Base-by-base conservation (phyloP, 2,888 invertebrate genomes). In the Apodemia duryi region DNA sequence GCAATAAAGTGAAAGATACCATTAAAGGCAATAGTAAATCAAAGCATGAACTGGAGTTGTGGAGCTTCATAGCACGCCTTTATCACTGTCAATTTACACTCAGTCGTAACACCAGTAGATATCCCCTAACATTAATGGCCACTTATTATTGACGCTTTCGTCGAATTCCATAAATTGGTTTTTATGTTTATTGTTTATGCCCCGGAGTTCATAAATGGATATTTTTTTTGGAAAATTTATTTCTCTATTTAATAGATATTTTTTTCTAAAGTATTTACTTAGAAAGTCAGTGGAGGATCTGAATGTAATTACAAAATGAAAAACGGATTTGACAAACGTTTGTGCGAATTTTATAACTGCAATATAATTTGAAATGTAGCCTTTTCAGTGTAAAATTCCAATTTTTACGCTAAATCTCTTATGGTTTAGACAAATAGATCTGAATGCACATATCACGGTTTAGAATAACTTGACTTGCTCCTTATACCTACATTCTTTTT, bases 101-200 rank as follows among this genome's bases (percentile, higher is more conserved):
- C 64, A 73, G 72, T 77, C 78, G 79, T 84, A 78, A 83, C 75
- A 69, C 73, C 73, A 74, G 69, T 67, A 69, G 70, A 83, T 81
- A 75, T 70, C 49, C n/a, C 49, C 49, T 72, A 69, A 73, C 74
- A 74, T 78, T 84, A 83, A 83, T 75, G 72, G 82, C 74, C 77
- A 80, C 80, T 86, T 80, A 77, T 86, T 85, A 87, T 85, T 83
- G 82, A 80, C 73, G 76, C 70, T 82, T 78, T 73, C 74, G 75
- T 76, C 76, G 71, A 75, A 76, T 73, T 75, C 74, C 75, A 78
- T 81, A 79, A 80, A 78, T 78, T 80, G 78, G 73, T 78, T 75
- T 81, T 75, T 78, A 38, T 38, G 38, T 38, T 38, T 38, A 38
- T 38, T 76, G 76, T 70, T 68, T 70, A 73, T 71, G 43, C 29